Evolutionary conservation across 2,888 invertebrate species (phyloP), one percentile per base, ranked within the genome.

Genomic region (Crioceris asparagi): DNA sequence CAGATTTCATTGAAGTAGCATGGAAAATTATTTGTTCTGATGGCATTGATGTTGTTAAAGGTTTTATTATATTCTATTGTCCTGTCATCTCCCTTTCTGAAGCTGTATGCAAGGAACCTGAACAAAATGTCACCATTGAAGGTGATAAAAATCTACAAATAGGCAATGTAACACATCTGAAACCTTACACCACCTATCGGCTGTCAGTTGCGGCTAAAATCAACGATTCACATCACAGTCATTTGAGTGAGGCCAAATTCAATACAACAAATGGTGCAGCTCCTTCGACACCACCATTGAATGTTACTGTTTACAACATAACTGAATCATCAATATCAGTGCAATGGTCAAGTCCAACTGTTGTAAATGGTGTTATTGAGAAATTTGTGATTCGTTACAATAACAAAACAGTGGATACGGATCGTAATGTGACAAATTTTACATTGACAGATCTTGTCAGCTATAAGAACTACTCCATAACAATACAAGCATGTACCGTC

Each of bases 1-100:
- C 74, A 6, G 65, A 65, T 17, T 69, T 62, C 16, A 73, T 82
- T n/a, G 68, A 71, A 36, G 68, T 88, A 10, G 74, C 72, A 29
- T 88, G 88, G 88, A 75, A 74, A 40, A 69, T 86, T 46, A 81
- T 82, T 41, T 86, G 87, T 58, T 75, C 79, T 1, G 77, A 84
- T 52, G 71, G 75, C 44, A 73, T 79, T 34, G 79, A 79, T 3
- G 74, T 76, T 36, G 74, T 87, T 14, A 74, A 69, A 43, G 87
- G 84, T 12, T 88, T 80, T 59, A 72, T 74, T 35, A 74, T 88
- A 36, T 76, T 75, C 35, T 88, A 85, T 54, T 88, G 88, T 52
- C 77, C 77, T 1, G 70, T 72, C 35, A 17, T 42, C 18, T 64
- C 70, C 16, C 68, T 71, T 3, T 68, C 69, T 17, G 68, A 41